Conservation (phyloP, 1,140 invertebrate species). For the Diorhabda carinulata region DNA sequence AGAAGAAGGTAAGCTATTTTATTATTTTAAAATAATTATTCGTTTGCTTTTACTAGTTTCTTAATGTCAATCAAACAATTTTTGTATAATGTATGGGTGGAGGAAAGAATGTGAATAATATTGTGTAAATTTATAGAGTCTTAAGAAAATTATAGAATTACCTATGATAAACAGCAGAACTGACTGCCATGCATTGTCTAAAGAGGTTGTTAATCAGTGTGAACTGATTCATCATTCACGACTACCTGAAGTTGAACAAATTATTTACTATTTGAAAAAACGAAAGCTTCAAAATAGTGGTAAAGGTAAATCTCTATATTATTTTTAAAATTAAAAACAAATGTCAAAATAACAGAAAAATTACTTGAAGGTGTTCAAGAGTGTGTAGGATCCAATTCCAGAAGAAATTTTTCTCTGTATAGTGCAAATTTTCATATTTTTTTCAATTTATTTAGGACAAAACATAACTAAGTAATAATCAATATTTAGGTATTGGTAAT, state of each 20-base stretch:
- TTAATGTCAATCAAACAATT: too few relatives aligned
- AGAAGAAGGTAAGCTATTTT: slow-evolving; percentile 65
- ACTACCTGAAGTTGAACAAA: slow-evolving; percentile 81
- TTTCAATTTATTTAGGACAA: too few relatives aligned
- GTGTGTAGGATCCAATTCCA: too few relatives aligned
- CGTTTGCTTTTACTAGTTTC: too few relatives aligned
- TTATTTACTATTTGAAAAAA: slow-evolving; percentile 89
- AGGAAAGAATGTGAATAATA: too few relatives aligned
- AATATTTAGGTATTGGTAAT: neutral
- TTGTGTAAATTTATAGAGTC: slow-evolving; percentile 50
- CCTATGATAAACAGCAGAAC: slow-evolving; percentile 78
- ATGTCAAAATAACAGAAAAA: too few relatives aligned
- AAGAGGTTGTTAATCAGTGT: slow-evolving; percentile 86
- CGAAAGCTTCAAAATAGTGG: slow-evolving; percentile 54
- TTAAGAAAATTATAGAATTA: slow-evolving; percentile 80
- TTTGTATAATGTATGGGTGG: too few relatives aligned
- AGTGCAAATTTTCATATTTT: too few relatives aligned
- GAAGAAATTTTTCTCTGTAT: too few relatives aligned
- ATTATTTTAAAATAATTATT: neutral
- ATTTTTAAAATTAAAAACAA: too few relatives aligned
- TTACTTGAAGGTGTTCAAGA: too few relatives aligned
- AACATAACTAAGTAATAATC: too few relatives aligned
- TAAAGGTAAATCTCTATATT: slow-evolving; percentile 30
- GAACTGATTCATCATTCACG: slow-evolving; percentile 83
- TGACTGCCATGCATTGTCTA: slow-evolving; percentile 74